Conservation (phyloP, 2,113 vertebrate species). For the Oreotrochilus melanogaster region DNA sequence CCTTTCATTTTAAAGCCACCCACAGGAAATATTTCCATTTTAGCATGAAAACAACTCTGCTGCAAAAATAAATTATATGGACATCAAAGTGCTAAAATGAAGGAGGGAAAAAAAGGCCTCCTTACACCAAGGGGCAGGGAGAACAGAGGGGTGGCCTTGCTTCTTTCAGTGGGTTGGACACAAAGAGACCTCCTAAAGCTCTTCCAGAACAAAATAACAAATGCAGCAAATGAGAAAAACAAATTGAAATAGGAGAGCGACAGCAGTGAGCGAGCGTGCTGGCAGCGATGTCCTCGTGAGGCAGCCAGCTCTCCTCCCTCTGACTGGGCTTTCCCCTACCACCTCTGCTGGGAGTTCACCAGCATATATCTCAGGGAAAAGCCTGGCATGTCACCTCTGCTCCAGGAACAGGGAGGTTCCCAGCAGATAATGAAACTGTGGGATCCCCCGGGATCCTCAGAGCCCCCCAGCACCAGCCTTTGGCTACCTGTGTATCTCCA, state of each 20-base stretch:
- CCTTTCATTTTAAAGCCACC: slow-evolving; percentile 40
- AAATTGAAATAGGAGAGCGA: not conserved
- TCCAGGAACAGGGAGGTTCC: not conserved
- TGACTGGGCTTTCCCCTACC: not conserved
- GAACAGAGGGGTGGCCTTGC: not conserved
- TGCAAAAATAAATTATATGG: slow-evolving; percentile 49
- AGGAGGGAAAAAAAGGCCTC: not conserved
- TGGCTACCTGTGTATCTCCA: not conserved
- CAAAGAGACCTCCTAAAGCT: not conserved
- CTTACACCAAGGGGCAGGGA: not conserved
- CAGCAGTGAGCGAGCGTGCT: fast-evolving
- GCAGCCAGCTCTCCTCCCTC: not conserved
- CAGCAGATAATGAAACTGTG: not conserved
- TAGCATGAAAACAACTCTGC: slow-evolving; percentile 44
- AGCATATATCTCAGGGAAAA: not conserved
- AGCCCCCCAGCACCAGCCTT: not conserved
- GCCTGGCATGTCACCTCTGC: not conserved
- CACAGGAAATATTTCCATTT: slow-evolving; percentile 60
- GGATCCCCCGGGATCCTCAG: not conserved
- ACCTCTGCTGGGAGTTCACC: not conserved
- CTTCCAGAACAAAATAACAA: slow-evolving; percentile 33
- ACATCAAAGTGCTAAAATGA: slow-evolving; percentile 21
- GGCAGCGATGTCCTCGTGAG: fast-evolving
- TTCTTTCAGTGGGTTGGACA: not conserved
- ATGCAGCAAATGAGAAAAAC: not conserved